phyloP scores from a whole-genome alignment of 2,888 invertebrate species.

The Arenicola marina region DNA sequence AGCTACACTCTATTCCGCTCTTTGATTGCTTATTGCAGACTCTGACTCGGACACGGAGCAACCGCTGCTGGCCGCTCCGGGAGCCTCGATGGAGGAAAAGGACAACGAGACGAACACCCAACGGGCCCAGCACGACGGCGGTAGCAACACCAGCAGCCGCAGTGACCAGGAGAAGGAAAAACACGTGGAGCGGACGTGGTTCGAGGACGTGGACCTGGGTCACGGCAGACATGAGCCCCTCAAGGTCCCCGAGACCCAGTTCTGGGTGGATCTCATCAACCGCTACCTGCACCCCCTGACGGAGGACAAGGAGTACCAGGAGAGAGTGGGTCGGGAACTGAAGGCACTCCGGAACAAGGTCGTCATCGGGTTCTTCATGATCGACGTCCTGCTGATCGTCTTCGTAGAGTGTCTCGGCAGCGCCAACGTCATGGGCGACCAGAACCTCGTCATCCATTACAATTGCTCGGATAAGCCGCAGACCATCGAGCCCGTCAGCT shows the following conservation, averaged over 20 bases:
- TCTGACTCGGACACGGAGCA: no score
- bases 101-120: no score
- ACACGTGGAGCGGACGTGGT: slow-evolving; percentile 87
- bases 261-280: slow-evolving; percentile 64
- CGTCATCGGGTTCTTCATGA: slow-evolving; percentile 79
- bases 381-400: slow-evolving; percentile 96
- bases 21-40: no score
- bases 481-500: slow-evolving; percentile 73
- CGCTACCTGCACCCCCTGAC: slow-evolving; percentile 90
- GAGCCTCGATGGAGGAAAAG: no score
- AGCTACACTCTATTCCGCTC: no score
- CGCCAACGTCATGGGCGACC: neutral
- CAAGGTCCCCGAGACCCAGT: slow-evolving; percentile 78
- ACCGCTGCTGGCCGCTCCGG: no score
- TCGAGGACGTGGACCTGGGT: slow-evolving; percentile 85
- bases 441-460: slow-evolving; percentile 17
- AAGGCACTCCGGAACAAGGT: slow-evolving; percentile 91
- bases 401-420: slow-evolving; percentile 64
- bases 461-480: slow-evolving; percentile 66
- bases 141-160: no score
- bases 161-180: no score
- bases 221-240: slow-evolving; percentile 92
- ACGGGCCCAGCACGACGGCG: no score
- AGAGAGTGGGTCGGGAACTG: slow-evolving; percentile 62
- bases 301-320: slow-evolving; percentile 72